Base-by-base conservation (phyloP, 37 sponge, comb jelly and placozoan genomes). In the Ephydatia muelleri region DNA sequence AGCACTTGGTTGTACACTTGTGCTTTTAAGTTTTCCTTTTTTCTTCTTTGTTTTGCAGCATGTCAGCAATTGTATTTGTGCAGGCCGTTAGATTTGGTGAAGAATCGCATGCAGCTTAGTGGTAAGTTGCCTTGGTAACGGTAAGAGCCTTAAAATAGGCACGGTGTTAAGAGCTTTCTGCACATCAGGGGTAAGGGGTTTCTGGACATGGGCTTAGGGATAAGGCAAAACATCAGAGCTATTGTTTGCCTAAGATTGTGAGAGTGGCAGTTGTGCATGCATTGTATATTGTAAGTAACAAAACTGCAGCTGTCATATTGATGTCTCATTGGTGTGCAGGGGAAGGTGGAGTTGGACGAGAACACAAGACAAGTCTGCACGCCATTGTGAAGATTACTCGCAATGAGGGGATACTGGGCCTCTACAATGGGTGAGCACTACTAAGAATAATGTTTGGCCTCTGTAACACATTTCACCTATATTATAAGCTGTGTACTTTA, bases 71-170 rank as follows among this genome's bases (percentile, higher is more conserved):
- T 89, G 33, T 65, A 80, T 2, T 37, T 94, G 9, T 88, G 87
- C 14, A 91, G 91, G 70, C 95, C 95, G 8, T 75, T 94, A 25
- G 95, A 94, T 70, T 77, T 94, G 66, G 83, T 94, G 31, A 94
- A 94, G 89, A 94, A 90, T 70, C 48, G 95, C 29, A 88, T 94
- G 89, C 95, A 94, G 82, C 32, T 94, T 66, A 89, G 89, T 33
- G 92, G 95, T 40, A 83, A 91, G 86, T 29, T 77, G 22, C n/a
- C 21, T 65, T 65, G 21, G 67, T 21, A n/a, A n/a, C n/a, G n/a
- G n/a, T n/a, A n/a, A n/a, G n/a, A n/a, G n/a, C n/a, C n/a, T n/a
- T n/a, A n/a, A n/a, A n/a, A n/a, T n/a, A n/a, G n/a, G n/a, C n/a
- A n/a, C n/a, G n/a, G n/a, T n/a, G n/a, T n/a, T n/a, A n/a, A n/a